phyloP scores from a whole-genome alignment of 2,888 invertebrate species.

The Dolomedes plantarius region DNA sequence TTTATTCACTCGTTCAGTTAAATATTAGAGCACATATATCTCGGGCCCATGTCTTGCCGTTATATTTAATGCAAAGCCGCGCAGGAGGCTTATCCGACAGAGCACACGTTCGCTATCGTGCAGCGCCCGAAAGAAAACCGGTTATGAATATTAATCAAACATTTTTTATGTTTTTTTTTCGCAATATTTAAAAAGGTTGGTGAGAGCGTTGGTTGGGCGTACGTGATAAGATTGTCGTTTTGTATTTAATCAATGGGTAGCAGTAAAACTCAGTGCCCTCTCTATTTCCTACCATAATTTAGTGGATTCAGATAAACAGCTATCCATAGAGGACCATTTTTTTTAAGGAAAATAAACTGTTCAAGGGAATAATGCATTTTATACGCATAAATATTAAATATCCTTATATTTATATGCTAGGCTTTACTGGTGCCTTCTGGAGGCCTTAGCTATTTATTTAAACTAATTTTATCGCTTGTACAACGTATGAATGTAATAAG shows the following conservation, averaged over 20 bases:
- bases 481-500: no score
- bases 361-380: no score
- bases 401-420: no score
- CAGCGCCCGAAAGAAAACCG: background rate
- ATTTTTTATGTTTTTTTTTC: background rate
- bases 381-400: no score
- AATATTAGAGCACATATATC: slow-evolving; percentile 7
- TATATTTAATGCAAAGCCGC: slow-evolving; percentile 12
- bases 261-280: background rate
- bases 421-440: no score
- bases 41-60: background rate
- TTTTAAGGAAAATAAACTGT: no score
- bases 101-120: slow-evolving; percentile 6
- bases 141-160: slow-evolving; percentile 13
- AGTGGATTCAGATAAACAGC: background rate
- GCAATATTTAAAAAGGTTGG: background rate
- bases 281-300: background rate
- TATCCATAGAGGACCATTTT: no score
- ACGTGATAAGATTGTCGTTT: slow-evolving; percentile 7
- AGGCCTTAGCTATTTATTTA: no score
- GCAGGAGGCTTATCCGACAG: background rate
- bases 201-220: background rate
- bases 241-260: slow-evolving; percentile 6
- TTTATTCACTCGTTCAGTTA: slow-evolving; percentile 6
- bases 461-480: no score